Evolutionary conservation across 2,797 vertebrate genomes (phyloP).

Genomic region (Micrastur ruficollis): DNA sequence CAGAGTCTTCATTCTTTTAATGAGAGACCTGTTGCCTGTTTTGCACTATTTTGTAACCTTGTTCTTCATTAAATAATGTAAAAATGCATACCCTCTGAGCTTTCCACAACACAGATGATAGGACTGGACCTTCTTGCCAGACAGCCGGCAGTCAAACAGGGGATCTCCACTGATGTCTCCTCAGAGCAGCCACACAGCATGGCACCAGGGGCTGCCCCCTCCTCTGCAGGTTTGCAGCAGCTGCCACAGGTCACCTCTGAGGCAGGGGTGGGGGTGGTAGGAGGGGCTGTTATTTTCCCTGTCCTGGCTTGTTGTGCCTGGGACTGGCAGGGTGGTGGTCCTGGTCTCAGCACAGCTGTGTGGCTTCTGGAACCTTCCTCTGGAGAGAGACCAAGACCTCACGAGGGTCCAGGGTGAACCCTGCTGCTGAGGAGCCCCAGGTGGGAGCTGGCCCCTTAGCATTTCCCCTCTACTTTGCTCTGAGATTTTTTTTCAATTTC

Average conservation of each 20-base stretch:
- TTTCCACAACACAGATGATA: neutral
- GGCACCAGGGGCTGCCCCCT: accelerated
- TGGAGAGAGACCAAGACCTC: neutral
- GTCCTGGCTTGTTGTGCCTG: too few relatives aligned
- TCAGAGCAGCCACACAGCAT: neutral
- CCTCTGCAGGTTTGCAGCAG: neutral
- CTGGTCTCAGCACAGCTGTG: neutral
- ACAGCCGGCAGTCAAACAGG: neutral
- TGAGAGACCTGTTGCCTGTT: neutral
- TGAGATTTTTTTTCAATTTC: neutral
- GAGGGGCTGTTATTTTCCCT: neutral
- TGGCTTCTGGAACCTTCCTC: neutral
- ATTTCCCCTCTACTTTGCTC: neutral
- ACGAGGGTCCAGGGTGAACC: accelerated
- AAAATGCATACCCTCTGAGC: neutral
- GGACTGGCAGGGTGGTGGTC: too few relatives aligned
- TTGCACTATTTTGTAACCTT: neutral
- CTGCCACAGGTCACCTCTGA: neutral
- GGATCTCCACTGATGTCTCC: neutral
- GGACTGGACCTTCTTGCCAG: neutral
- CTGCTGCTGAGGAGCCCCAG: neutral
- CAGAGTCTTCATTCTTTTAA: neutral
- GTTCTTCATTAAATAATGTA: neutral
- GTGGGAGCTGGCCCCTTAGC: accelerated
- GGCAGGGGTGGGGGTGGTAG: neutral